A percentile compares a stretch with the other conserved stretches of the same genome.
Evolutionary conservation across 2,113 vertebrate species (phyloP).

Genomic region (Ifrita kowaldi): DNA sequence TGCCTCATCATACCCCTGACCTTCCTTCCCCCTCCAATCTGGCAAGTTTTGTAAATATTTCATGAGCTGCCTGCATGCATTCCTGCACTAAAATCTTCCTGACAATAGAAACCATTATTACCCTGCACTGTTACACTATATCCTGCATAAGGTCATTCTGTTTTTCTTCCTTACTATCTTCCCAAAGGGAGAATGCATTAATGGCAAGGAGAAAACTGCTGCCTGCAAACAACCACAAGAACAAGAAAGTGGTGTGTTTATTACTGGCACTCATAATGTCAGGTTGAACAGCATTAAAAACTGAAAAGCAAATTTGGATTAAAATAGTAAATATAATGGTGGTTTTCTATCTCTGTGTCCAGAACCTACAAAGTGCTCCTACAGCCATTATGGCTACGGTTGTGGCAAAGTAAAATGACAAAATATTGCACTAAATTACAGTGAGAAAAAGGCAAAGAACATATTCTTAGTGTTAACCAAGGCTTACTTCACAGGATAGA

Average conservation of each 20-base stretch:
- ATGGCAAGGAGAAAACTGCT: neutral
- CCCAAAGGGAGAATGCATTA: constrained; percentile 18
- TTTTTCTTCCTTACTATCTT: neutral
- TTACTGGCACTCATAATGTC: neutral
- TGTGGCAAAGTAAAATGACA: neutral
- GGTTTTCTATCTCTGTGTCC: neutral
- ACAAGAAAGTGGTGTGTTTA: neutral
- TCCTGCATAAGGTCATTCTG: constrained; percentile 42
- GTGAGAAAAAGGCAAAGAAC: neutral
- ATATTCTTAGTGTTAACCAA: neutral
- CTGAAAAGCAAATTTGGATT: neutral
- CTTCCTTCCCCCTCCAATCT: neutral
- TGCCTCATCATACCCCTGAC: neutral
- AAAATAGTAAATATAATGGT: neutral
- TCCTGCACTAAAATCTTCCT: neutral
- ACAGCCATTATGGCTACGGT: neutral
- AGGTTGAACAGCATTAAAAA: neutral
- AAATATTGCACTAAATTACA: neutral
- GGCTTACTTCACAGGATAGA: neutral
- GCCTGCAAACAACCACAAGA: neutral
- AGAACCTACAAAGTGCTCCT: neutral
- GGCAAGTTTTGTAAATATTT: constrained; percentile 30
- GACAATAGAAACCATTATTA: constrained; percentile 13
- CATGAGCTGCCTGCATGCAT: neutral
- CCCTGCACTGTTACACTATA: neutral